These are phyloP conservation scores for Irena cyanogastra DNA, from an alignment of 2,113 vertebrate species.

Conservation along the genomic window DNA sequence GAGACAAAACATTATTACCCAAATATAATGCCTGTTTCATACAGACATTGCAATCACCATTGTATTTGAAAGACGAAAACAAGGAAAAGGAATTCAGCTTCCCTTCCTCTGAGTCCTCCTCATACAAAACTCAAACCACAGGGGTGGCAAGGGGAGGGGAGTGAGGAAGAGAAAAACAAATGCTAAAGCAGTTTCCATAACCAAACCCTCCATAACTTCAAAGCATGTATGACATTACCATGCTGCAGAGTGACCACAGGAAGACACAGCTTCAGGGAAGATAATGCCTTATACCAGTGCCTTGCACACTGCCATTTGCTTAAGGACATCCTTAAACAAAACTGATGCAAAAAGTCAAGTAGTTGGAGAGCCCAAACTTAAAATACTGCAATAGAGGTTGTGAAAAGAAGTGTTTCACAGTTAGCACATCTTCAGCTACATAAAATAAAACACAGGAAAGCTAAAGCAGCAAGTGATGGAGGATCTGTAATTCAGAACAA, in stretches of 20 bases:
- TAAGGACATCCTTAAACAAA: not conserved
- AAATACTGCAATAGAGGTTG: not conserved
- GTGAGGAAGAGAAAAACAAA: slow-evolving; percentile 14
- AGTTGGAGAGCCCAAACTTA: not conserved
- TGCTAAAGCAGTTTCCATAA: not conserved
- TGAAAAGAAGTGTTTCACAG: not conserved
- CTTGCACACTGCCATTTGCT: not conserved
- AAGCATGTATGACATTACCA: not conserved
- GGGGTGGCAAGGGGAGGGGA: slow-evolving; percentile 5
- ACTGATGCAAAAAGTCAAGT: no score
- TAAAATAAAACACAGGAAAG: not conserved
- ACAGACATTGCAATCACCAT: slow-evolving; percentile 22
- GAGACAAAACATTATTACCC: slow-evolving; percentile 22
- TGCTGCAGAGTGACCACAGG: not conserved
- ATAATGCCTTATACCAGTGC: not conserved
- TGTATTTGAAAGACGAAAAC: slow-evolving; percentile 47
- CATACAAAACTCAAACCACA: slow-evolving; percentile 53
- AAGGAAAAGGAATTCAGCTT: slow-evolving; percentile 55
- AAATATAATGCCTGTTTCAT: slow-evolving; percentile 7
- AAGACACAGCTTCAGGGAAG: not conserved
- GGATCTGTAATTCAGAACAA: not conserved
- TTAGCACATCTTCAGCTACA: not conserved
- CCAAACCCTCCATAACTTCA: not conserved
- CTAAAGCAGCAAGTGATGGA: not conserved
- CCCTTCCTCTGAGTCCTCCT: slow-evolving; percentile 43